phyloP scores from a whole-genome alignment of 2,797 vertebrate genomes.

The Valencia hispanica region DNA sequence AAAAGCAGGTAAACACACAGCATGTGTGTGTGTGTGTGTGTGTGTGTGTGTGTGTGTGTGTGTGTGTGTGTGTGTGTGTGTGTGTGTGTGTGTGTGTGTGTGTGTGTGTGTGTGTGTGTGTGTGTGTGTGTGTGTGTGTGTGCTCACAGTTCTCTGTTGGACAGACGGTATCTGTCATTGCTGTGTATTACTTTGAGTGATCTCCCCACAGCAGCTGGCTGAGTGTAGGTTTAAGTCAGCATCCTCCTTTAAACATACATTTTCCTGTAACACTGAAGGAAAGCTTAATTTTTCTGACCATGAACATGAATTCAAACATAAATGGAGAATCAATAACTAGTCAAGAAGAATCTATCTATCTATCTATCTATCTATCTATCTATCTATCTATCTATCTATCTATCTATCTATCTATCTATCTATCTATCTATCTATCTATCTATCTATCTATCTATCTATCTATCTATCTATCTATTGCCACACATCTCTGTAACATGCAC shows the following conservation, averaged over 20 bases:
- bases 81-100: conserved; percentile 26
- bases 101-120: conserved; percentile 22
- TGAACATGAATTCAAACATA: conserved; percentile 16
- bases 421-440: neutral
- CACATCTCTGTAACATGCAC: no score
- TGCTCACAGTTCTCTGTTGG: conserved; percentile 28
- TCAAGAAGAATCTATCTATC: conserved; percentile 18
- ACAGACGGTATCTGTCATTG: conserved; percentile 48
- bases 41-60: conserved; percentile 24
- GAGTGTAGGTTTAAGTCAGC: conserved; percentile 41
- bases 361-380: no score
- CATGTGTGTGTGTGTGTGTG: no score
- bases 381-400: neutral
- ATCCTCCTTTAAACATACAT: conserved; percentile 19
- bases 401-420: neutral
- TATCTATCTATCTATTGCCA: neutral
- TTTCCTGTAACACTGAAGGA: conserved; percentile 17
- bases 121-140: conserved; percentile 25
- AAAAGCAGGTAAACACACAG: conserved; percentile 29
- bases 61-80: conserved; percentile 22
- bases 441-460: neutral
- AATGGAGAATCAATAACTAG: conserved; percentile 3
- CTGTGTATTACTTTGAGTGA: conserved; percentile 38
- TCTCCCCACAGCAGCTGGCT: conserved; percentile 40
- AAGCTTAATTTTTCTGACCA: neutral